These are phyloP conservation scores for Smutsia temminckii DNA, from an alignment of 2,797 vertebrate genomes.

Conservation along the genomic window DNA sequence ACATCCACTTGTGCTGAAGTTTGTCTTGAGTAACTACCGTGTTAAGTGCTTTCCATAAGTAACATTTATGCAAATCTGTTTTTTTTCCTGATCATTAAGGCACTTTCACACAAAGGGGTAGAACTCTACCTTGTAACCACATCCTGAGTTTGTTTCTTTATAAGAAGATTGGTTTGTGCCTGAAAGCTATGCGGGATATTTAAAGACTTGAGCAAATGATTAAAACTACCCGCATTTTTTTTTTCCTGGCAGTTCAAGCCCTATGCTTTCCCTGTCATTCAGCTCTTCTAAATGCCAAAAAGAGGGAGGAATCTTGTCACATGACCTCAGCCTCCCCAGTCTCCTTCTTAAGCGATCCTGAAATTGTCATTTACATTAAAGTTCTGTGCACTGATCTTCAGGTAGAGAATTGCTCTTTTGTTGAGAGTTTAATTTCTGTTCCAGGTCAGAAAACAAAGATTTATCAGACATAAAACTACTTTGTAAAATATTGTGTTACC, in stretches of 20 bases:
- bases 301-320: fast-evolving
- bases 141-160: conserved; percentile 56
- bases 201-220: conserved; percentile 54
- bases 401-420: conserved; percentile 70
- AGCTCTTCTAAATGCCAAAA: conserved; percentile 41
- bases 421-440: conserved; percentile 72
- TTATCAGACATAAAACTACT: conserved; percentile 41
- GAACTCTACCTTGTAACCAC: conserved; percentile 60
- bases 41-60: conserved; percentile 72
- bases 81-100: conserved; percentile 66
- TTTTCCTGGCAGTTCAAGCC: background rate
- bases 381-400: conserved; percentile 41
- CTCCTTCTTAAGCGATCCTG: conserved; percentile 12
- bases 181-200: conserved; percentile 59
- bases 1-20: conserved; percentile 25
- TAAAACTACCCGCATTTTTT: conserved; percentile 34
- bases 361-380: conserved; percentile 26
- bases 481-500: conserved; percentile 28
- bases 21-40: conserved; percentile 32
- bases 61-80: conserved; percentile 44
- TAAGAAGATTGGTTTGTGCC: conserved; percentile 30
- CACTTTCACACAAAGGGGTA: conserved; percentile 46
- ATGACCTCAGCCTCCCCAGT: conserved; percentile 40
- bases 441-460: conserved; percentile 67
- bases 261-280: conserved; percentile 52